These are phyloP conservation scores for Trematomus bernacchii DNA, from an alignment of 2,797 vertebrate species.

Conservation along the genomic window DNA sequence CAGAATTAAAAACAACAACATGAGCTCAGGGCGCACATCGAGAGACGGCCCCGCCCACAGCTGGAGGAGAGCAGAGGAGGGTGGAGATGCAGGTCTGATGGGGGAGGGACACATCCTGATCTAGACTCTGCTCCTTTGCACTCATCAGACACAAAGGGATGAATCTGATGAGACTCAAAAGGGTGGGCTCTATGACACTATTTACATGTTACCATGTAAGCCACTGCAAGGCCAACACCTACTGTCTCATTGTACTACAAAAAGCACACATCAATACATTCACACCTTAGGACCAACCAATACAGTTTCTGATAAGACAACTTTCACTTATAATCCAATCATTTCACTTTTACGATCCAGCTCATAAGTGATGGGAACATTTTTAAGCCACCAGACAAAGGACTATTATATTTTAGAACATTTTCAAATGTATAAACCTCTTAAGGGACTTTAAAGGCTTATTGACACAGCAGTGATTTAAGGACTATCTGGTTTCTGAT, in stretches of 20 bases:
- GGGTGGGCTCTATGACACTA: conserved; percentile 20
- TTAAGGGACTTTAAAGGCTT: neutral
- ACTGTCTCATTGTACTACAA: neutral
- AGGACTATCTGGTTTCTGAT: neutral
- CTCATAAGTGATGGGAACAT: neutral
- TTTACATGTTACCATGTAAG: neutral
- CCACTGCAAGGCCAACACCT: conserved; percentile 4
- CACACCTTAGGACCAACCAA: neutral
- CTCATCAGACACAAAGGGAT: conserved; percentile 68
- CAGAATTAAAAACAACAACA: conserved; percentile 54
- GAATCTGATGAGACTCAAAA: conserved; percentile 46
- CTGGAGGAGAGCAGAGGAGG: conserved; percentile 51
- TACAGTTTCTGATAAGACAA: neutral
- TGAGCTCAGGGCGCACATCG: conserved; percentile 60
- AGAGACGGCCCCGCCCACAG: conserved; percentile 75
- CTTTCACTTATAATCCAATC: neutral
- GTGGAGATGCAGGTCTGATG: conserved; percentile 61
- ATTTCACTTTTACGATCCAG: neutral
- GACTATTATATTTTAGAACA: neutral
- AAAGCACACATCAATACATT: neutral
- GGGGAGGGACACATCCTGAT: conserved; percentile 62
- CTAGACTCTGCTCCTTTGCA: conserved; percentile 43
- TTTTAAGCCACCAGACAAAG: neutral
- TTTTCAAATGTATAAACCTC: too few relatives aligned
- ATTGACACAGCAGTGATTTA: neutral